These are phyloP conservation scores for Myanophis thanlyinensis DNA, from an alignment of 2,113 vertebrate species.

Conservation along the genomic window DNA sequence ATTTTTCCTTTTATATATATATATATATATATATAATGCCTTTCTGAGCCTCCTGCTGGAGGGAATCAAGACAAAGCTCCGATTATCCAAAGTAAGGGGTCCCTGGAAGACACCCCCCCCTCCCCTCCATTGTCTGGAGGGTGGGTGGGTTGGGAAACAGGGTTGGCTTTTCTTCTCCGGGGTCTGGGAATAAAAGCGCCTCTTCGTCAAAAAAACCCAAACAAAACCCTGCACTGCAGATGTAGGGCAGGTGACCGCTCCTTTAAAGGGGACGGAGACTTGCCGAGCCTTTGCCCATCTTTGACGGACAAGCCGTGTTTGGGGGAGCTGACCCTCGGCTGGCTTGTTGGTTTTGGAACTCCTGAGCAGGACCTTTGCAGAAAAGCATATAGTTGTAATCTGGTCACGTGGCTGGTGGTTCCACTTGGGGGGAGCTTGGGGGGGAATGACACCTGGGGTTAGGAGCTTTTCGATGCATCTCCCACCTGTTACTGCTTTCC, in stretches of 20 bases:
- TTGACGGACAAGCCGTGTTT: neutral
- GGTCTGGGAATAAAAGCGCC: neutral
- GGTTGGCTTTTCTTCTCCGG: neutral
- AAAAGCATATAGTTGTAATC: neutral
- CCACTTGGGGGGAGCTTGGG: neutral
- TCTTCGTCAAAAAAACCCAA: neutral
- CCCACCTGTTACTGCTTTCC: neutral
- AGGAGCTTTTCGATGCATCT: neutral
- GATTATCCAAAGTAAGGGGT: neutral
- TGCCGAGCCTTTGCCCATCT: no score
- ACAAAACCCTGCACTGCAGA: conserved; percentile 63
- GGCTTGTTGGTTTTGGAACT: neutral
- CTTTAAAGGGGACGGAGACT: conserved; percentile 35
- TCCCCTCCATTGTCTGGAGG: neutral
- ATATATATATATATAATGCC: no score
- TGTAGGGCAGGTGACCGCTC: conserved; percentile 52
- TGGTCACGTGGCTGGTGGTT: neutral
- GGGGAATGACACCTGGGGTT: neutral
- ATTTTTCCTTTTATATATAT: no score
- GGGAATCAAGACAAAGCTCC: conserved; percentile 34
- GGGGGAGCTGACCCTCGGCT: neutral
- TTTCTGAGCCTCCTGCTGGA: neutral
- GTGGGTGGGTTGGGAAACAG: neutral
- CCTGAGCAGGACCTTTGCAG: neutral
- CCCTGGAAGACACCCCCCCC: conserved; percentile 6